A percentile compares a stretch with the other conserved stretches of the same genome.
These are phyloP conservation scores for Ips nitidus DNA, from an alignment of 1,140 invertebrate genomes.

Conservation along the genomic window DNA sequence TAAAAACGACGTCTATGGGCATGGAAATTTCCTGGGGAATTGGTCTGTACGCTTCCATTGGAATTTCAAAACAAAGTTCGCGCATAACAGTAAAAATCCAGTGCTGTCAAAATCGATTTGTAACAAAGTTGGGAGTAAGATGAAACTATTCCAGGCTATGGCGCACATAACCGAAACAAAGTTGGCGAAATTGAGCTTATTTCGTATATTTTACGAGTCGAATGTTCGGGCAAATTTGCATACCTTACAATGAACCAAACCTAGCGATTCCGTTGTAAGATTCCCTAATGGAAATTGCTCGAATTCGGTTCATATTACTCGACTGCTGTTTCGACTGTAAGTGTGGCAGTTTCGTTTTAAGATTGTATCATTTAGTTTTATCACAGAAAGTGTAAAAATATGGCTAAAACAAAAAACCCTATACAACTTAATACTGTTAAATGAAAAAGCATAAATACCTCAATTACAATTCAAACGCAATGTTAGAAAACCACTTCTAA, in stretches of 20 bases:
- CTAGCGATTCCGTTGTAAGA: background rate
- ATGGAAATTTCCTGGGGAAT: background rate
- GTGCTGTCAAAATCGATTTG: slow-evolving; percentile 45
- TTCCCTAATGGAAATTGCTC: slow-evolving; percentile 1
- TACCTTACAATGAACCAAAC: slow-evolving; percentile 4
- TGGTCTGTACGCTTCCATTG: slow-evolving; percentile 27
- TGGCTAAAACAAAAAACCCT: too few species aligned
- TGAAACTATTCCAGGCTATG: slow-evolving; percentile 12
- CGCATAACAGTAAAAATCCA: slow-evolving; percentile 46
- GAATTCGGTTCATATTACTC: background rate
- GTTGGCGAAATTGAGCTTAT: slow-evolving; percentile 14
- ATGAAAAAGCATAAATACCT: too few species aligned
- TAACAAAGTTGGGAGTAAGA: slow-evolving; percentile 25
- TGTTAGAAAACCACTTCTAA: background rate
- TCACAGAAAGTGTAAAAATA: too few species aligned
- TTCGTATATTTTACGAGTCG: slow-evolving; percentile 10
- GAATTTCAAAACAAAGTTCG: slow-evolving; percentile 44
- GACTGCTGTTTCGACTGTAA: background rate
- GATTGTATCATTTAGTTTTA: too few species aligned
- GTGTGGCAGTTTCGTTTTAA: too few species aligned
- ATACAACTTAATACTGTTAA: too few species aligned
- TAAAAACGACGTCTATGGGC: background rate
- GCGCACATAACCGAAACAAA: background rate
- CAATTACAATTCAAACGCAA: too few species aligned
- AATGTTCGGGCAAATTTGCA: slow-evolving; percentile 1